These are phyloP conservation scores for Caenorhabditis briggsae DNA, from an alignment of 1,140 invertebrate species.

Conservation along the genomic window DNA sequence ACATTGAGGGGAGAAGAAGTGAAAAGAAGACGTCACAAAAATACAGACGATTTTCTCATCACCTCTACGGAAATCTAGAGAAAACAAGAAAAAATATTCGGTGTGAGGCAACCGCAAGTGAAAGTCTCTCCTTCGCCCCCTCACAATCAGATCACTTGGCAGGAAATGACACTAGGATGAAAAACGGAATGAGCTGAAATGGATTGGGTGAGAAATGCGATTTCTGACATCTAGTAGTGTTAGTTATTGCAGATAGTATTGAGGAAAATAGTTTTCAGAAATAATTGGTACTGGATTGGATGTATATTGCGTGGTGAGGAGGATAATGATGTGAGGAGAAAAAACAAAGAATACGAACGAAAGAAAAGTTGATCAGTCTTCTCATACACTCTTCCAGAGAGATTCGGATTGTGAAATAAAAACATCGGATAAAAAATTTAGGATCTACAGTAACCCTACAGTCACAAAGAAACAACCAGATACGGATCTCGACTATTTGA, in stretches of 20 bases:
- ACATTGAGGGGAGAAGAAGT: not conserved
- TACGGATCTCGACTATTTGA: not conserved
- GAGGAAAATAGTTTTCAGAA: not conserved
- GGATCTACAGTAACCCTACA: too few species aligned
- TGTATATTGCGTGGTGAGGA: not conserved
- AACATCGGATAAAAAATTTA: too few species aligned
- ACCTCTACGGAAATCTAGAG: conserved; percentile 17
- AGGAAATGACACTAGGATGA: not conserved
- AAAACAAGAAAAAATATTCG: conserved; percentile 53
- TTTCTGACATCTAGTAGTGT: not conserved
- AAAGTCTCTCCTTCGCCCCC: not conserved
- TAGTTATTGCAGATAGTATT: not conserved
- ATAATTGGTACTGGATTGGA: not conserved
- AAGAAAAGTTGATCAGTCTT: too few species aligned
- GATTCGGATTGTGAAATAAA: too few species aligned
- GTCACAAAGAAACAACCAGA: too few species aligned
- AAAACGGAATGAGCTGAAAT: conserved; percentile 23
- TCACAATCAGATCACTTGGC: conserved; percentile 19
- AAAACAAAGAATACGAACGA: too few species aligned
- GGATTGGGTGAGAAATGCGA: not conserved
- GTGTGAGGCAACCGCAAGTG: conserved; percentile 26
- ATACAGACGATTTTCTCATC: conserved; percentile 6
- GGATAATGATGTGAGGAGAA: too few species aligned
- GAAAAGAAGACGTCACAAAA: conserved; percentile 13
- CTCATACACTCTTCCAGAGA: too few species aligned